These are phyloP conservation scores for Gasteruption jaculator DNA, from an alignment of 2,888 invertebrate species.

Conservation along the genomic window DNA sequence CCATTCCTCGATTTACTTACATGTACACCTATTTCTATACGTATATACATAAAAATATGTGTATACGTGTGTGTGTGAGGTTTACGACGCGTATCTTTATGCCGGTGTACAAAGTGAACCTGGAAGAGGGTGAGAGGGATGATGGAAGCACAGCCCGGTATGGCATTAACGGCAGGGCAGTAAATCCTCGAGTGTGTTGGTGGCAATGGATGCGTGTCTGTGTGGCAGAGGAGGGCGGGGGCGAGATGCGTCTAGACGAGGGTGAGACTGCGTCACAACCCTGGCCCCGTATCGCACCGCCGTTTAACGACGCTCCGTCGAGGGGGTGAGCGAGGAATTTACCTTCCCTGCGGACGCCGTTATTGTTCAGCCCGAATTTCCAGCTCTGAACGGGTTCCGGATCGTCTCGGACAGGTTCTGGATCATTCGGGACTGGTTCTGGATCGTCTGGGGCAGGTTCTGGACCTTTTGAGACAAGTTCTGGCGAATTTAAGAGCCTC, in stretches of 20 bases:
- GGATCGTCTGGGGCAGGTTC: too few relatives aligned
- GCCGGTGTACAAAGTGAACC: constrained; percentile 24
- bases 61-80: constrained; percentile 26
- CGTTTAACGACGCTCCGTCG: constrained; percentile 11
- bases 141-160: constrained; percentile 11
- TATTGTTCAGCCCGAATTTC: too few relatives aligned
- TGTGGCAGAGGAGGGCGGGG: constrained; percentile 21
- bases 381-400: too few relatives aligned
- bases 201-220: constrained; percentile 39
- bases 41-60: constrained; percentile 10
- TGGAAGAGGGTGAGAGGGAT: neutral
- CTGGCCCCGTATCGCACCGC: constrained; percentile 13
- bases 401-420: too few relatives aligned
- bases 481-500: too few relatives aligned
- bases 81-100: constrained; percentile 41
- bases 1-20: too few relatives aligned
- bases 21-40: constrained; percentile 5
- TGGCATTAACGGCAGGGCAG: constrained; percentile 47
- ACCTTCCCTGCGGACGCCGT: constrained; percentile 6
- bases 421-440: too few relatives aligned
- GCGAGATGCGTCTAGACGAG: constrained; percentile 29
- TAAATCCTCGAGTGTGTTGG: constrained; percentile 45
- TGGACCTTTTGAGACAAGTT: too few relatives aligned
- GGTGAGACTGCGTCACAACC: constrained; percentile 29
- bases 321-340: constrained; percentile 7